Evolutionary conservation across 2,797 vertebrate species (phyloP), one percentile per base, ranked within the genome.

Genomic region (Corythornis leucogaster): DNA sequence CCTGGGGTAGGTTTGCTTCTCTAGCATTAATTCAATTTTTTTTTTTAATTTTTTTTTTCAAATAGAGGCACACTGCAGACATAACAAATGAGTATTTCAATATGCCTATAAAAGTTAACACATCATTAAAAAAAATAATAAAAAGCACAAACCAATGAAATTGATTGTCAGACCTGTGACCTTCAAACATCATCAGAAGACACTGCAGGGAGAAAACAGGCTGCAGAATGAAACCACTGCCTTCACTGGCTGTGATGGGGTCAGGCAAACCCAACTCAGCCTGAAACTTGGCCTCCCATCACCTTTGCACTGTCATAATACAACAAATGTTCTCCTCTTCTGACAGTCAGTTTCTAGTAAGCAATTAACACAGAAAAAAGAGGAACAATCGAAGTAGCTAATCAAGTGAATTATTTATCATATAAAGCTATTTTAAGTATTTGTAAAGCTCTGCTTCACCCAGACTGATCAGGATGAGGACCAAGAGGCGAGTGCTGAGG

Each of bases 171-270:
- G 85, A 86, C 33, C 70, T 54, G 35, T 51, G 85, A 91, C 95
- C 93, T 96, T 95, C 87, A 79, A 87, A 74, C 28, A 80, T 51
- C 62, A 93, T 21, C 82, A 82, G 74, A 55, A 96, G 81, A 84
- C n/a, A 92, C 12, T 58, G 19, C 45, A 85, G 55, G 57, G 18
- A 93, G 42, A 80, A 91, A 81, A 70, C 1, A 4, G 42, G 45
- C 83, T 24, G 45, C 67, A 83, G 61, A 91, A 93, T 61, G 42
- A 63, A 93, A 77, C 28, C 42, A 48, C 6, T 22, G 26, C n/a
- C 17, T 62, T 80, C 6, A 6, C 13, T 33, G 71, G 66, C 51
- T 80, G 8, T 1, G 2, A 59, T 33, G n/a, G 22, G 67, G 38
- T 22, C 24, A 24, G 33, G n/a, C 24, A 68, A 63, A 74, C 10